These are phyloP conservation scores for Cephalopholis sonnerati DNA, from an alignment of 2,113 vertebrate genomes.

Conservation along the genomic window DNA sequence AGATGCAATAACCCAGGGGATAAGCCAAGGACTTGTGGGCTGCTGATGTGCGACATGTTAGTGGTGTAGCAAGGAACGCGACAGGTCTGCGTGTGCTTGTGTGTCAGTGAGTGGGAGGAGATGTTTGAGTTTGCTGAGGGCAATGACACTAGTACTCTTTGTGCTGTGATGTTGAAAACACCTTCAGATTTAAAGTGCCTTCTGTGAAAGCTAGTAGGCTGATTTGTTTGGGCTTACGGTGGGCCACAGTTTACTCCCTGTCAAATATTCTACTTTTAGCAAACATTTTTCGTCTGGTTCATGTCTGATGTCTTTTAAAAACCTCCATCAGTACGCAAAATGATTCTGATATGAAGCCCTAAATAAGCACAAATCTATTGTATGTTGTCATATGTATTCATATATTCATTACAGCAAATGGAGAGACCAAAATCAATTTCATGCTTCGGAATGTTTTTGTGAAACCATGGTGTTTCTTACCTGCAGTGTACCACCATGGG, in stretches of 20 bases:
- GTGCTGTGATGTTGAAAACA: slow-evolving; percentile 61
- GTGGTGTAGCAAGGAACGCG: slow-evolving; percentile 23
- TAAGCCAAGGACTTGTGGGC: slow-evolving; percentile 54
- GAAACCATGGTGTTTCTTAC: slow-evolving; percentile 81
- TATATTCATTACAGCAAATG: slow-evolving; percentile 75
- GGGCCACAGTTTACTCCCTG: background rate
- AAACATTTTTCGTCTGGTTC: slow-evolving; percentile 12
- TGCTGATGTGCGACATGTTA: slow-evolving; percentile 57
- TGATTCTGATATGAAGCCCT: slow-evolving; percentile 23
- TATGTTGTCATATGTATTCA: slow-evolving; percentile 62
- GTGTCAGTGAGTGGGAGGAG: slow-evolving; percentile 60
- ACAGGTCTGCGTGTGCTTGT: slow-evolving; percentile 45
- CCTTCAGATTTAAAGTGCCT: slow-evolving; percentile 50
- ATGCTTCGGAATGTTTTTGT: slow-evolving; percentile 65
- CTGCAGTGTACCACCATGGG: slow-evolving; percentile 99
- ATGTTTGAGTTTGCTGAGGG: slow-evolving; percentile 62
- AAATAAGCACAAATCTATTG: slow-evolving; percentile 37
- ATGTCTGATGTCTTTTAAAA: slow-evolving; percentile 7
- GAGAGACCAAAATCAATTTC: slow-evolving; percentile 71
- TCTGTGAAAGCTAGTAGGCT: slow-evolving; percentile 44
- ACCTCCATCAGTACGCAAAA: background rate
- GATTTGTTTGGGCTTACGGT: slow-evolving; percentile 43
- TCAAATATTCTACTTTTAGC: slow-evolving; percentile 5
- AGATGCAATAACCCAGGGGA: slow-evolving; percentile 65
- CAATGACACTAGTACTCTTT: slow-evolving; percentile 66